Percentiles rank a stretch among this genome's conserved stretches.
Evolutionary conservation across 2,888 invertebrate genomes (phyloP).

Genomic region (Agrochola circellaris): DNA sequence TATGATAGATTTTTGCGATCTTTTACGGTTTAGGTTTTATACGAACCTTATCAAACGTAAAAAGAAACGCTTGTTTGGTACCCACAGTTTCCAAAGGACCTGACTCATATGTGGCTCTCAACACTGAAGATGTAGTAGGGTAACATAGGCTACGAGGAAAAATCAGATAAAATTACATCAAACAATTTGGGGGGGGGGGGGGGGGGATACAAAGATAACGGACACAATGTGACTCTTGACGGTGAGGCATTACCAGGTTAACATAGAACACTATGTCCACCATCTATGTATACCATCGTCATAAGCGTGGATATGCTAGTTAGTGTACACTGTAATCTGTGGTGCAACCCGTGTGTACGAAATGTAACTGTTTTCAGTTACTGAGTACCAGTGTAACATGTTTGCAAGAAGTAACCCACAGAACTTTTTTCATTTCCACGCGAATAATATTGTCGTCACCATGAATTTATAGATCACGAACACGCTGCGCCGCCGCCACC

Average conservation of each 20-base stretch:
- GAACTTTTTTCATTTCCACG: not conserved
- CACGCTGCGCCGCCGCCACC: not conserved
- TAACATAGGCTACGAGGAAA: not conserved
- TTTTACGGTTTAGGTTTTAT: not conserved
- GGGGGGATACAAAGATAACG: slow-evolving; percentile 24
- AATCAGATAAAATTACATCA: not conserved
- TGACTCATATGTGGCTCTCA: not conserved
- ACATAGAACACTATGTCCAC: slow-evolving; percentile 24
- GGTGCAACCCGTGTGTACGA: not conserved
- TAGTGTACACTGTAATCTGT: not conserved
- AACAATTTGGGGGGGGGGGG: not conserved
- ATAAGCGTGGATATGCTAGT: not conserved
- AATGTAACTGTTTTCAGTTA: slow-evolving; percentile 11
- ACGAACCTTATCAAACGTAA: not conserved
- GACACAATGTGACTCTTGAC: slow-evolving; percentile 24
- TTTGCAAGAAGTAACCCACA: not conserved
- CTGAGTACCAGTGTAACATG: slow-evolving; percentile 11
- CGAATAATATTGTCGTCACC: not conserved
- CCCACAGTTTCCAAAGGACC: not conserved
- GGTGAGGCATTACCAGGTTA: slow-evolving; percentile 35
- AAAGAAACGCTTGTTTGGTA: not conserved
- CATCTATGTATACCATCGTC: no score
- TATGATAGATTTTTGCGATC: no score
- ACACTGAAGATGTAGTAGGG: slow-evolving; percentile 10
- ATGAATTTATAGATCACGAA: not conserved